phyloP scores from a whole-genome alignment of 2,888 invertebrate genomes.

The Perizoma affinitatum region DNA sequence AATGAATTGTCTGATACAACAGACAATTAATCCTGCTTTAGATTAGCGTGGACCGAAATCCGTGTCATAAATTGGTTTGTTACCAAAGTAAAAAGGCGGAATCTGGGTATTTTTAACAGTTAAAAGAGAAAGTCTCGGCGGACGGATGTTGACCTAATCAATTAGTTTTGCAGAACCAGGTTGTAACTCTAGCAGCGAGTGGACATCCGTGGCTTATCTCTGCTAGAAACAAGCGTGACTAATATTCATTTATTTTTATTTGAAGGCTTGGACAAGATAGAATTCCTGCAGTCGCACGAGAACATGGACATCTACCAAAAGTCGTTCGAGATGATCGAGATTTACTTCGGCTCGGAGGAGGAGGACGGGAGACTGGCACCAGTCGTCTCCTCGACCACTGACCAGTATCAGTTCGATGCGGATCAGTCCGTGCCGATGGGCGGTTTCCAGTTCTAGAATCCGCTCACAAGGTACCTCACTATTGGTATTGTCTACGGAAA shows the following conservation, averaged over 20 bases:
- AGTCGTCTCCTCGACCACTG: conserved; percentile 88
- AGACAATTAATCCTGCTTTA: too few species aligned
- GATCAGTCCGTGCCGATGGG: conserved; percentile 90
- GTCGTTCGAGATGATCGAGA: conserved; percentile 98
- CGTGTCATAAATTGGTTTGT: too few species aligned
- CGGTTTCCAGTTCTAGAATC: conserved; percentile 90
- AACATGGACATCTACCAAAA: conserved; percentile 98
- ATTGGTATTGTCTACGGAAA: neutral
- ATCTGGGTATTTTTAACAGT: too few species aligned
- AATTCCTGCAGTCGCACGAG: conserved; percentile 98
- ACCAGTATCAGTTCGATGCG: conserved; percentile 89
- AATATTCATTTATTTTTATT: conserved; percentile 3
- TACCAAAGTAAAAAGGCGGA: too few species aligned
- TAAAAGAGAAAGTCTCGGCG: too few species aligned
- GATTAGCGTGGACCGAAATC: too few species aligned
- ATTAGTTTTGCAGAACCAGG: too few species aligned
- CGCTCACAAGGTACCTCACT: conserved; percentile 31
- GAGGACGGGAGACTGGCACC: conserved; percentile 93
- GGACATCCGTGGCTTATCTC: too few species aligned
- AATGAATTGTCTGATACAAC: too few species aligned
- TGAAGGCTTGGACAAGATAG: conserved; percentile 91
- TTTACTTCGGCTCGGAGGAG: conserved; percentile 97
- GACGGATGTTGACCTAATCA: too few species aligned
- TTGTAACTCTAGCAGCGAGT: too few species aligned
- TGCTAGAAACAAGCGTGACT: neutral